Evolutionary conservation across 2,888 invertebrate species (phyloP).

Genomic region (Dasysyrphus albostriatus): DNA sequence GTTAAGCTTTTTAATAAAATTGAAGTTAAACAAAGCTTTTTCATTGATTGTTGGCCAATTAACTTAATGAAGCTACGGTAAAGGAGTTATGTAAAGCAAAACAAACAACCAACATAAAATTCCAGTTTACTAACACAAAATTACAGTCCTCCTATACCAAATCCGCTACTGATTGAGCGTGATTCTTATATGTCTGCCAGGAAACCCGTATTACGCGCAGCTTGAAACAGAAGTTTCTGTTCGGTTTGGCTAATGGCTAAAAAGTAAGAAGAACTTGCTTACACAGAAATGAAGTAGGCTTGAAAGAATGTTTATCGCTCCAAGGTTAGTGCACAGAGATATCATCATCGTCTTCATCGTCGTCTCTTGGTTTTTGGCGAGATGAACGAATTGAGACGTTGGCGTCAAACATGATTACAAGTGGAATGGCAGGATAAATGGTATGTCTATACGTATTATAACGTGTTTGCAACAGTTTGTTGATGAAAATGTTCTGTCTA

Average conservation of each 20-base stretch:
- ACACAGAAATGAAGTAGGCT: slow-evolving; percentile 42
- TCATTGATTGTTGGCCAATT: too few species aligned
- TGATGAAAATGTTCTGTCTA: not conserved
- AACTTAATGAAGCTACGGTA: too few species aligned
- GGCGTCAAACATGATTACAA: slow-evolving; percentile 65
- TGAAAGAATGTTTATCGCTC: slow-evolving; percentile 56
- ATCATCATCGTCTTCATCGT: slow-evolving; percentile 1
- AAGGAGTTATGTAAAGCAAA: too few species aligned
- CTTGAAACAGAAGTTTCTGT: slow-evolving; percentile 13
- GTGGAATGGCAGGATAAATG: slow-evolving; percentile 17
- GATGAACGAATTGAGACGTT: slow-evolving; percentile 70
- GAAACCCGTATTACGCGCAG: slow-evolving; percentile 54
- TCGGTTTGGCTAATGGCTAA: not conserved
- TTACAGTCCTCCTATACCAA: not conserved
- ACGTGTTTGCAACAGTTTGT: slow-evolving; percentile 32
- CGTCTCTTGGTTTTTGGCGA: not conserved
- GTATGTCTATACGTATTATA: not conserved
- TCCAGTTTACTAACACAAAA: too few species aligned
- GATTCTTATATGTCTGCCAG: not conserved
- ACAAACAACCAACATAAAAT: too few species aligned
- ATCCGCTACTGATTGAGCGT: slow-evolving; percentile 3
- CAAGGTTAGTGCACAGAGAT: slow-evolving; percentile 56
- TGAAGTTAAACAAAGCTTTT: too few species aligned
- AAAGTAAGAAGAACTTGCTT: not conserved
- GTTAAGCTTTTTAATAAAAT: too few species aligned